Base-by-base conservation (phyloP, 2,797 vertebrate genomes). In the Sebastes aleutianus region DNA sequence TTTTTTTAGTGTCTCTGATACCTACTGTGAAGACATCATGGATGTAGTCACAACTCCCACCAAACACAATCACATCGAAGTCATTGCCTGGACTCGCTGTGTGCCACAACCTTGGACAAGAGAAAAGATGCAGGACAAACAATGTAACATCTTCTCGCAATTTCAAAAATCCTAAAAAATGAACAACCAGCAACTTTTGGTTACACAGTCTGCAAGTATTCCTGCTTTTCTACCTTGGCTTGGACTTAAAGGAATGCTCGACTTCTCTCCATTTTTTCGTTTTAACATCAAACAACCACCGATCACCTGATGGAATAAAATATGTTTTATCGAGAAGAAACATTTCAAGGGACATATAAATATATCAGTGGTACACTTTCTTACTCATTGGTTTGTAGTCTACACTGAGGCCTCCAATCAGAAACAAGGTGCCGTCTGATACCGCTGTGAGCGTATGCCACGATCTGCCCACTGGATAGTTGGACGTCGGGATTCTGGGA, bases 11-110 rank as follows among this genome's bases (percentile, higher is more conserved):
- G 50, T 56, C n/a, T 67, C 36, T 68, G 26, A 85, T 90, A 96
- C 97, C 34, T 34, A 99, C 98, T 18, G 95, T 97, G 93, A 24
- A 97, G 96, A 58, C 98, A 43, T 43, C 39, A 43, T 43, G 96
- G 83, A 99, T 94, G 93, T 98, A 97, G 93, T 99, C 97, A 88
- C 97, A 99, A 88, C 98, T 99, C 77, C 98, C 98, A 82, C 98
- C 98, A 85, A 99, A 99, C 86, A 99, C 97, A 91, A 99, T 94
- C 84, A 99, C 97, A 85, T 99, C 98, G 74, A 95, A 96, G 88
- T 99, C 97, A 91, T 95, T 97, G 39, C 96, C 96, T 18, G 95
- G 91, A 89, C 97, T 98, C 7, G 98, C 97, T 4, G 97, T 97
- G 88, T 99, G 98, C 98, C 98, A 99, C 89, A 98, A 93, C 88